Percentiles rank a stretch among this genome's conserved stretches.
Evolutionary conservation across 2,888 invertebrate species (phyloP).

Genomic region (Mesorhabditis spiculigera): DNA sequence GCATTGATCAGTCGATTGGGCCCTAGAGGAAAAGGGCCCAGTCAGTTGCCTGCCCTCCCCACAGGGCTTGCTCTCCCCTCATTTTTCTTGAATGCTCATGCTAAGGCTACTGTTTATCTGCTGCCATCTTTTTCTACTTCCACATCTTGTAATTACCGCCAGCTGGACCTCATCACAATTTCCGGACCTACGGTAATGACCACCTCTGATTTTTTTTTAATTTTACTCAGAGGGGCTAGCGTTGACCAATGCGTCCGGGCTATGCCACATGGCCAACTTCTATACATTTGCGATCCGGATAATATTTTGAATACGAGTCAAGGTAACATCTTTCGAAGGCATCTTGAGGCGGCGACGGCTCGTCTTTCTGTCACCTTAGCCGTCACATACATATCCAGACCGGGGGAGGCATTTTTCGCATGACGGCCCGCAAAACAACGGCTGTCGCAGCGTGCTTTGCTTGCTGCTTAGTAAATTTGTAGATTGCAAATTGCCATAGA

Average conservation of each 20-base stretch:
- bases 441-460: not conserved
- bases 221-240: conserved; percentile 41
- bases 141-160: conserved; percentile 8
- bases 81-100: not conserved
- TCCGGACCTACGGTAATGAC: conserved; percentile 22
- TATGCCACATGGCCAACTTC: conserved; percentile 31
- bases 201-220: too few relatives aligned
- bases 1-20: conserved; percentile 2
- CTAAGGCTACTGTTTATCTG: not conserved
- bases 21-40: not conserved
- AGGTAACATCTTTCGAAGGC: conserved; percentile 27
- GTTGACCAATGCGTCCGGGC: conserved; percentile 36
- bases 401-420: conserved; percentile 2
- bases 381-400: not conserved
- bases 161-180: conserved; percentile 23
- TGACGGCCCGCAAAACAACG: not conserved
- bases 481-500: too few relatives aligned
- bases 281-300: conserved; percentile 58
- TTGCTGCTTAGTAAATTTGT: too few relatives aligned
- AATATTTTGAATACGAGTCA: conserved; percentile 53
- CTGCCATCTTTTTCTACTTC: not conserved
- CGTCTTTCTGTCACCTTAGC: not conserved
- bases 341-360: not conserved
- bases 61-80: not conserved
- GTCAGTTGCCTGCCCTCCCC: conserved; percentile 1